Evolutionary conservation across 2,888 invertebrate species (phyloP).

Genomic region (Odontocerum albicorne): DNA sequence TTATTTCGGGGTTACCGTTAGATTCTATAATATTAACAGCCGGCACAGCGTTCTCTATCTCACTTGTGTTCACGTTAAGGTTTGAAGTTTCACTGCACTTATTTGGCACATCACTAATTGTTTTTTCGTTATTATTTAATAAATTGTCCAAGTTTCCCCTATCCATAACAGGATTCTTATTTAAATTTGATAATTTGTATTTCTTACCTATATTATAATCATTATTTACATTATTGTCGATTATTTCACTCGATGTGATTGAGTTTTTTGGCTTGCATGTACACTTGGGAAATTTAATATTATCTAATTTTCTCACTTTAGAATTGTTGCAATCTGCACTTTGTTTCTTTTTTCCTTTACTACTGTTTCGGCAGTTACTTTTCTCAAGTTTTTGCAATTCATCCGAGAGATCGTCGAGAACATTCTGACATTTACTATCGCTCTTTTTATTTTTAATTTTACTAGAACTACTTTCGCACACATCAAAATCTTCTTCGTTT

Average conservation of each 20-base stretch:
- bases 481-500: slow-evolving; percentile 57
- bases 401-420: slow-evolving; percentile 53
- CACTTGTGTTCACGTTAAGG: slow-evolving; percentile 24
- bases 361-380: not conserved
- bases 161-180: slow-evolving; percentile 18
- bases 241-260: slow-evolving; percentile 26
- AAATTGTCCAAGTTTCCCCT: slow-evolving; percentile 28
- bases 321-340: not conserved
- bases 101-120: slow-evolving; percentile 35
- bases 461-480: slow-evolving; percentile 57
- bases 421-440: slow-evolving; percentile 54
- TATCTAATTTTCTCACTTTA: not conserved
- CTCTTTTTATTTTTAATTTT: slow-evolving; percentile 54
- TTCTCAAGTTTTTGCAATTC: slow-evolving; percentile 59
- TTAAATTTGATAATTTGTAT: slow-evolving; percentile 28
- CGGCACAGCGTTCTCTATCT: slow-evolving; percentile 35
- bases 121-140: slow-evolving; percentile 33
- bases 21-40: slow-evolving; percentile 49
- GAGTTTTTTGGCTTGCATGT: slow-evolving; percentile 41
- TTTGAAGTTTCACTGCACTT: slow-evolving; percentile 19
- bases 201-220: slow-evolving; percentile 24
- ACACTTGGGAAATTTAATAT: slow-evolving; percentile 43
- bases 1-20: slow-evolving; percentile 57
- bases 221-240: slow-evolving; percentile 36
- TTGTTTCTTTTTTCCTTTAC: not conserved